These are phyloP conservation scores for Zosterops lateralis DNA, from an alignment of 2,113 vertebrate species.

Conservation along the genomic window DNA sequence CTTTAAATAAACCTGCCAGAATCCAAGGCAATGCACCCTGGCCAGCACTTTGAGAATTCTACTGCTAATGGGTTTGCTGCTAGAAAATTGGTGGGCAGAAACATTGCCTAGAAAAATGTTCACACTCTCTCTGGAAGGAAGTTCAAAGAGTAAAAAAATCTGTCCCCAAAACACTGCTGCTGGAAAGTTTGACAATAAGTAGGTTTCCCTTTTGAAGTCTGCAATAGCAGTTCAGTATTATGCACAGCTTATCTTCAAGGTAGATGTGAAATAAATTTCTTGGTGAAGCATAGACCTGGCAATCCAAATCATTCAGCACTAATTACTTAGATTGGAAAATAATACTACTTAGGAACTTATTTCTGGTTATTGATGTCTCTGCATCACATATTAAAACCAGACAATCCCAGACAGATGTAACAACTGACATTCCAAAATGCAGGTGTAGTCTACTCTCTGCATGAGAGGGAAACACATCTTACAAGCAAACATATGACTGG, in stretches of 20 bases:
- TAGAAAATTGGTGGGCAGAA: not conserved
- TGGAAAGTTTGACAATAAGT: not conserved
- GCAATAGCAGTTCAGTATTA: not conserved
- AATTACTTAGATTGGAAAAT: not conserved
- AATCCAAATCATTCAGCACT: not conserved
- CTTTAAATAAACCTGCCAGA: not conserved
- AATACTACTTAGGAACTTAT: not conserved
- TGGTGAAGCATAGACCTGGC: not conserved
- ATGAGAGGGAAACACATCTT: not conserved
- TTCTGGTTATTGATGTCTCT: not conserved
- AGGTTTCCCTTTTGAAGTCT: not conserved
- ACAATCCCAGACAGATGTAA: not conserved
- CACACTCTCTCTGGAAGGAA: not conserved
- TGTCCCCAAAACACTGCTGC: not conserved
- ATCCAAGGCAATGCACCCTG: not conserved
- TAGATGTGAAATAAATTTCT: not conserved
- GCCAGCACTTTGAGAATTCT: not conserved
- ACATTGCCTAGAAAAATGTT: not conserved
- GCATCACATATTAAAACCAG: not conserved
- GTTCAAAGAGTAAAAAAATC: not conserved
- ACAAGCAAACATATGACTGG: not conserved
- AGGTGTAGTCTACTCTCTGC: not conserved
- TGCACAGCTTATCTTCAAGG: not conserved
- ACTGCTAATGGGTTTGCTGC: not conserved
- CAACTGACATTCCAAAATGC: not conserved